Evolutionary conservation across 2,888 invertebrate species (phyloP).

Genomic region (Eumerus sabulonum): DNA sequence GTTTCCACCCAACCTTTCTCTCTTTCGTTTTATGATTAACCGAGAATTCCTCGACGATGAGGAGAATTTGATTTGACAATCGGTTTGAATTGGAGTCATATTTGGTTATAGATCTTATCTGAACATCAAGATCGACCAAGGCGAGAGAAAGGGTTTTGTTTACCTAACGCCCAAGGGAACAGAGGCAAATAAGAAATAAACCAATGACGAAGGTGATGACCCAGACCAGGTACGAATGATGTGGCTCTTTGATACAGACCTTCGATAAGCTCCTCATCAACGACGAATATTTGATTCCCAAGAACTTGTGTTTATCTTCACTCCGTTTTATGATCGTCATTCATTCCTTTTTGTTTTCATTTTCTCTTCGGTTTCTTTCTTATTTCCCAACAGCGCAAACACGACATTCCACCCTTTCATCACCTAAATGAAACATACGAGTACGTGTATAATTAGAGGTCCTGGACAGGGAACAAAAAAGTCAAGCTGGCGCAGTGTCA

Average conservation of each 20-base stretch:
- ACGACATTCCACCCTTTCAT: slow-evolving; percentile 8
- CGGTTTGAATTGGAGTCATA: slow-evolving; percentile 28
- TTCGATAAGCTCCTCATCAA: slow-evolving; percentile 29
- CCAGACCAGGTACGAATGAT: too few species aligned
- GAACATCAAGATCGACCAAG: slow-evolving; percentile 6
- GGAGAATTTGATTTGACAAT: not conserved
- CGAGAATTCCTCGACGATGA: slow-evolving; percentile 10
- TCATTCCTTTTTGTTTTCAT: too few species aligned
- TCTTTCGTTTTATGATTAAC: not conserved
- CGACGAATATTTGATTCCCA: not conserved
- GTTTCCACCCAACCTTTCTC: not conserved
- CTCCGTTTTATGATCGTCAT: too few species aligned
- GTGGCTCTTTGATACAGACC: slow-evolving; percentile 27
- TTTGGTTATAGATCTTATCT: slow-evolving; percentile 42
- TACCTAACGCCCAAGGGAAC: slow-evolving; percentile 5
- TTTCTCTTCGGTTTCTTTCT: too few species aligned
- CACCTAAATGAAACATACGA: slow-evolving; percentile 52
- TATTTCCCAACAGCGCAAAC: too few species aligned
- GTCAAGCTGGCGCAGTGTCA: too few species aligned
- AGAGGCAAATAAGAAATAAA: not conserved
- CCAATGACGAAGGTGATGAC: too few species aligned
- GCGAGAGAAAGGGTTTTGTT: slow-evolving; percentile 32
- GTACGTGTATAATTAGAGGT: slow-evolving; percentile 1
- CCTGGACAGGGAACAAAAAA: not conserved
- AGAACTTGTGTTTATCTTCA: not conserved